Conservation (phyloP, 2,797 vertebrate species). For the Simalia tracyae region DNA sequence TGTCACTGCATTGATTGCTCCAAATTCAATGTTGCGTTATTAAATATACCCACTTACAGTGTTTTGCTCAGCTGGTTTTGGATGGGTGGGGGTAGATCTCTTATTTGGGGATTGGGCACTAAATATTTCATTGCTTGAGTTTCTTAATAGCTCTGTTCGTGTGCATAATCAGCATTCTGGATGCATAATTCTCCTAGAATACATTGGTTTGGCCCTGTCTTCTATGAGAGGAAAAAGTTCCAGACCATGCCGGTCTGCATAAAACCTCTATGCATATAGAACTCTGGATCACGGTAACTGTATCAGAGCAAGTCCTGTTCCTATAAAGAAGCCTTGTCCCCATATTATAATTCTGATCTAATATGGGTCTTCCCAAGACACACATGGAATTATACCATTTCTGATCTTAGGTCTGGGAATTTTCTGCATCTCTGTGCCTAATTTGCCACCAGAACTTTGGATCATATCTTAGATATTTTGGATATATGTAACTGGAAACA, state of each 20-base stretch:
- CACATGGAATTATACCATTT: neutral
- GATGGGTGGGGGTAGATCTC: slow-evolving; percentile 16
- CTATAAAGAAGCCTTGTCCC: neutral
- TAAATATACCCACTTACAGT: slow-evolving; percentile 26
- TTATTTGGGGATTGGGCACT: neutral
- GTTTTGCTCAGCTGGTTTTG: slow-evolving; percentile 55
- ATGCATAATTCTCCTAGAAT: neutral
- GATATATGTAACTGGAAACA: neutral
- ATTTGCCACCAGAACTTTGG: neutral
- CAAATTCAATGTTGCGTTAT: slow-evolving; percentile 28
- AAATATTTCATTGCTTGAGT: neutral
- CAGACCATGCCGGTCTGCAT: neutral
- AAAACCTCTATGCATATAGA: neutral
- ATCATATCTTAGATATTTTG: neutral
- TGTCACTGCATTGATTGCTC: slow-evolving; percentile 46
- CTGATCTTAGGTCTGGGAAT: neutral
- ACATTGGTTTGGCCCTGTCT: neutral
- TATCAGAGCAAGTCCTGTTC: neutral
- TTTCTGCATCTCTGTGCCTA: neutral
- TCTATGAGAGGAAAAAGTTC: neutral
- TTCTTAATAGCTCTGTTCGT: neutral
- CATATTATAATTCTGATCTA: neutral
- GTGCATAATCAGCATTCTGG: neutral
- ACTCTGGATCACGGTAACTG: neutral
- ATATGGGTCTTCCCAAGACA: neutral